These are phyloP conservation scores for Anhinga anhinga DNA, from an alignment of 2,113 vertebrate species.

Conservation along the genomic window DNA sequence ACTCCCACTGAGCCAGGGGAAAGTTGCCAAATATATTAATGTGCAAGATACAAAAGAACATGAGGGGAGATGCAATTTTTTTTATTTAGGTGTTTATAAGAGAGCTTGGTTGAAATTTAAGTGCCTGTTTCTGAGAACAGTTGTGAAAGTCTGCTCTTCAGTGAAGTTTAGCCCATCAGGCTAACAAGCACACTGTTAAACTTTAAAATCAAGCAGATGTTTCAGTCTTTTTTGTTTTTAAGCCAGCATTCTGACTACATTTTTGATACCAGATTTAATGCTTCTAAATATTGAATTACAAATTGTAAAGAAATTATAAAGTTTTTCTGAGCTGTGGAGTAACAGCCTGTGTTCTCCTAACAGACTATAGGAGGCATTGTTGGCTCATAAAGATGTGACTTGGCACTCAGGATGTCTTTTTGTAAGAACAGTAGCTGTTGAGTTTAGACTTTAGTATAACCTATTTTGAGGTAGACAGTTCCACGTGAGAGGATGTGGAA, in stretches of 20 bases:
- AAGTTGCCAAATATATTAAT: background rate
- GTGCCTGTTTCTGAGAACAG: background rate
- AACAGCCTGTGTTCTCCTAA: background rate
- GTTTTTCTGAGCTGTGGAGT: background rate
- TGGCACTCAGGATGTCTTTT: background rate
- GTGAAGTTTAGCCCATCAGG: background rate
- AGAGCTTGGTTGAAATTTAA: background rate
- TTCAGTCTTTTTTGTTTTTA: background rate
- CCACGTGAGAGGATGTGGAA: background rate
- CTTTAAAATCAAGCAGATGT: background rate
- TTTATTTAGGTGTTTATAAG: background rate
- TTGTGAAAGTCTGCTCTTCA: background rate
- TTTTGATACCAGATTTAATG: background rate
- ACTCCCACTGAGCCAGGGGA: background rate
- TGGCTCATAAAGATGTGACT: background rate
- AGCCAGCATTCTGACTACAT: background rate
- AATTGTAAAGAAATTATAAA: background rate
- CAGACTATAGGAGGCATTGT: conserved; percentile 9
- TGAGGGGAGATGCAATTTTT: background rate
- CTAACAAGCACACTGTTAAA: background rate
- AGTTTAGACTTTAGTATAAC: background rate
- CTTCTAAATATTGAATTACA: background rate
- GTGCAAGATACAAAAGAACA: background rate
- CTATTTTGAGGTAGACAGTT: background rate
- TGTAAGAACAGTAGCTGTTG: background rate